phyloP scores from a whole-genome alignment of 1,140 invertebrate species.

The Bombus huntii region DNA sequence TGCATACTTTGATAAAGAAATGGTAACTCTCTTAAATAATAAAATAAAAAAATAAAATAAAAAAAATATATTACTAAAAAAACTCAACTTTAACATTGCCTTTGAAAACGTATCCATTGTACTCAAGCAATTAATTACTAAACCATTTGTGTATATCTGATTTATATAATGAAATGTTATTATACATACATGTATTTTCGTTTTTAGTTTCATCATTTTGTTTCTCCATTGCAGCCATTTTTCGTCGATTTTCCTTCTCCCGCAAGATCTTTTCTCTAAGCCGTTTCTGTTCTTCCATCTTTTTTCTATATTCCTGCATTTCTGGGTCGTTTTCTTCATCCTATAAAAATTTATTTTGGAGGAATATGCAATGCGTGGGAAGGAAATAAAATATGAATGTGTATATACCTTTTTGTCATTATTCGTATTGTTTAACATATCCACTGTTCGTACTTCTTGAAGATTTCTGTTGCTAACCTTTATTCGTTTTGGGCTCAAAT shows the following conservation, averaged over 20 bases:
- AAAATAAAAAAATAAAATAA: neutral
- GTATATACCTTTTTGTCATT: constrained; percentile 65
- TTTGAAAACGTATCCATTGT: neutral
- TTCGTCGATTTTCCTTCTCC: constrained; percentile 85
- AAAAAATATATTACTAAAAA: neutral
- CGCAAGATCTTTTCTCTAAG: constrained; percentile 84
- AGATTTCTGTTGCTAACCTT: constrained; percentile 67
- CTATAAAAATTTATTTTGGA: constrained; percentile 36
- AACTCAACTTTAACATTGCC: neutral
- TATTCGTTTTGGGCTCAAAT: constrained; percentile 66
- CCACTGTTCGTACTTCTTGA: constrained; percentile 63
- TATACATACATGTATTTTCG: constrained; percentile 65
- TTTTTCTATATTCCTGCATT: constrained; percentile 85
- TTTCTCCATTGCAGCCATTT: constrained; percentile 83
- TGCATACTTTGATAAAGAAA: neutral
- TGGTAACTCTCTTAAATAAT: neutral
- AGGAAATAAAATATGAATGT: neutral
- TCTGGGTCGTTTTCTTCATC: constrained; percentile 85
- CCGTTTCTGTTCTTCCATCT: constrained; percentile 87
- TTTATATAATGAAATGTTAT: neutral
- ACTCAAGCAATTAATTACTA: neutral
- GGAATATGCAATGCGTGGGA: constrained; percentile 1
- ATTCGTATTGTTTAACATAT: constrained; percentile 30
- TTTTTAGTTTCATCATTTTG: constrained; percentile 69
- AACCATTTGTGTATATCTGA: neutral